phyloP scores from a whole-genome alignment of 2,888 invertebrate genomes.

The Carabus problematicus region DNA sequence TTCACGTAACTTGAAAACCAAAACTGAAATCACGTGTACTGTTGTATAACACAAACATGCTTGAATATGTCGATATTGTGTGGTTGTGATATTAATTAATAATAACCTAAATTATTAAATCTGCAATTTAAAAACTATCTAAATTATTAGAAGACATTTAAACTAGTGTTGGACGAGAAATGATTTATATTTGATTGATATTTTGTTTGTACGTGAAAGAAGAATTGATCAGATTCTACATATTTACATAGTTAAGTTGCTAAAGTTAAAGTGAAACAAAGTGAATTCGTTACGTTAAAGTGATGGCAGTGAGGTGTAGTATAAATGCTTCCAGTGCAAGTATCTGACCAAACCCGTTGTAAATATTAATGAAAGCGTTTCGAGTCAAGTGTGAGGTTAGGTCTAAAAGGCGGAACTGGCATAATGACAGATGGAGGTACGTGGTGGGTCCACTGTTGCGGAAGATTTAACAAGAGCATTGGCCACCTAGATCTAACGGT shows the following conservation, averaged over 20 bases:
- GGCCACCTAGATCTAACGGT: slow-evolving; percentile 46
- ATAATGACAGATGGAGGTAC: slow-evolving; percentile 29
- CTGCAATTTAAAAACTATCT: too few species aligned
- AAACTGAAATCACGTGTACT: too few species aligned
- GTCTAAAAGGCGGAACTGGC: slow-evolving; percentile 36
- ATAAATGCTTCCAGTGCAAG: too few species aligned
- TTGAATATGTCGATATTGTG: too few species aligned
- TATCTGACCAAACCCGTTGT: not conserved
- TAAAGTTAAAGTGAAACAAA: not conserved
- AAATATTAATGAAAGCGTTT: slow-evolving; percentile 24
- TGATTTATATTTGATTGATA: too few species aligned
- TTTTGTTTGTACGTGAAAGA: not conserved
- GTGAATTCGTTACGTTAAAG: not conserved
- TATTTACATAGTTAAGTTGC: not conserved
- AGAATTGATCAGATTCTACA: not conserved
- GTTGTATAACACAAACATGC: too few species aligned
- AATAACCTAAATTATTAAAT: too few species aligned
- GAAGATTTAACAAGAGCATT: slow-evolving; percentile 46
- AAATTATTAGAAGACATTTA: too few species aligned
- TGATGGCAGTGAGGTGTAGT: too few species aligned
- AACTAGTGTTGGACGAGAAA: too few species aligned
- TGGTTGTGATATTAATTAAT: too few species aligned
- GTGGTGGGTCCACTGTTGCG: slow-evolving; percentile 36
- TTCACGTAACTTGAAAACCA: too few species aligned
- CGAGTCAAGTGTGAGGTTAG: slow-evolving; percentile 25